Evolutionary conservation across 2,888 invertebrate species (phyloP), one percentile per base, ranked within the genome.

Genomic region (Agapostemon virescens): DNA sequence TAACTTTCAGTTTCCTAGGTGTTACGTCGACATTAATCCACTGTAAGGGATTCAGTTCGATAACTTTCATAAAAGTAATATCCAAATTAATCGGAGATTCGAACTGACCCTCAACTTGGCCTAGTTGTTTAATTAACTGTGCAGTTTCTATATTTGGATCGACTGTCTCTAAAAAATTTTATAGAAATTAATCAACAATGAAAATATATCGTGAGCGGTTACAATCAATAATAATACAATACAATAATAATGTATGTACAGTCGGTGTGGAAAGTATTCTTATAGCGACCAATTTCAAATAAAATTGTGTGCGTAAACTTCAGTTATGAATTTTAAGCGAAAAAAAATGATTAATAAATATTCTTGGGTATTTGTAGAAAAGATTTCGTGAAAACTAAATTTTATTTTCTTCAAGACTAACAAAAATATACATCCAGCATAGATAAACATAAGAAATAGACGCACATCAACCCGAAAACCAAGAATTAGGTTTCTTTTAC

Each of bases 1-100:
- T 95, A 26, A 96, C 79, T 90, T 95, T 95, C 81, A 95, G 92
- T 90, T 95, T 95, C 86, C 94, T 95, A 0, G 96, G 95, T 64
- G 92, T 92, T 2, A 94, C 90, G 45, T 95, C 94, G 80, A 94
- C 94, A 89, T 95, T 84, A 20, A 64, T 69, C 90, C 90, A 91
- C 61, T 92, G 90, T 17, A 96, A 91, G 69, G 93, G 92, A 2
- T 94, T 94, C 52, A 95, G 93, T 58, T 87, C 84, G 3, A 94
- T 88, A 33, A 89, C 86, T 64, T 85, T 89, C 80, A 93, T 90
- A 6, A 85, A 77, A 7, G 90, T 86, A 42, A 94, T 88, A 73
- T 93, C 92, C 45, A 94, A 91, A 85, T 94, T 90, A 11, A 94
- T 93, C 0, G 94, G 94, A 0, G 94, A 93, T 81, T 92, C 92